Evolutionary conservation across 2,113 vertebrate genomes (phyloP).

Genomic region (Rousettus leschenaultii): DNA sequence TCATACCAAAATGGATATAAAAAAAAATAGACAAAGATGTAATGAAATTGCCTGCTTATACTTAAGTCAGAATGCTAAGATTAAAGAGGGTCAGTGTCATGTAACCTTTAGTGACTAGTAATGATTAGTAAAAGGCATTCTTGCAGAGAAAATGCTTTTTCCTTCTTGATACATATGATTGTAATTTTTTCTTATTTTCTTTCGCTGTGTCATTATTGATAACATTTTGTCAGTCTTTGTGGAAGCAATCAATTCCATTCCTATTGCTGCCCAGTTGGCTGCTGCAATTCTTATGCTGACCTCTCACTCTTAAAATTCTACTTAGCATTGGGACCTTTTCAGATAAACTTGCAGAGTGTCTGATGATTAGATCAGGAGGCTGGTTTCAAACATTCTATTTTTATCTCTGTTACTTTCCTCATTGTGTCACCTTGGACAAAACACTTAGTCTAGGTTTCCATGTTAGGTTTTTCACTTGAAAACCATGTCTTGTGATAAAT

Average conservation of each 20-base stretch:
- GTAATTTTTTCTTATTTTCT: background rate
- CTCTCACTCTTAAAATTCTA: slow-evolving; percentile 7
- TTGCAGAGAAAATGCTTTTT: slow-evolving; percentile 12
- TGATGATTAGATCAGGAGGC: slow-evolving; percentile 41
- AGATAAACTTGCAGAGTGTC: slow-evolving; percentile 47
- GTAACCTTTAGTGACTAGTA: background rate
- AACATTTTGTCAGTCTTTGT: background rate
- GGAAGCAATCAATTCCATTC: slow-evolving; percentile 40
- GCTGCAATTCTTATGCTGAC: background rate
- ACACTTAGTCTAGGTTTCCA: slow-evolving; percentile 60
- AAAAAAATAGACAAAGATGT: background rate
- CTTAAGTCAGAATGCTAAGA: background rate
- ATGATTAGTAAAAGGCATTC: slow-evolving; percentile 18
- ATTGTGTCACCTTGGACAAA: slow-evolving; percentile 62
- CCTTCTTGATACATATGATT: background rate
- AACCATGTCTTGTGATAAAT: slow-evolving; percentile 63
- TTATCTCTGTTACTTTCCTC: background rate
- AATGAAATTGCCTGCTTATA: background rate
- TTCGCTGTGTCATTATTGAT: slow-evolving; percentile 40
- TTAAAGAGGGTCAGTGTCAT: slow-evolving; percentile 20
- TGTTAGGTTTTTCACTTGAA: slow-evolving; percentile 59
- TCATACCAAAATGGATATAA: background rate
- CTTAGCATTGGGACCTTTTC: slow-evolving; percentile 18
- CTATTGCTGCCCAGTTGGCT: background rate
- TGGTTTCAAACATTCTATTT: slow-evolving; percentile 36